A percentile compares a stretch with the other conserved stretches of the same genome.
Evolutionary conservation across 2,888 invertebrate species (phyloP).

Genomic region (Atherix ibis): DNA sequence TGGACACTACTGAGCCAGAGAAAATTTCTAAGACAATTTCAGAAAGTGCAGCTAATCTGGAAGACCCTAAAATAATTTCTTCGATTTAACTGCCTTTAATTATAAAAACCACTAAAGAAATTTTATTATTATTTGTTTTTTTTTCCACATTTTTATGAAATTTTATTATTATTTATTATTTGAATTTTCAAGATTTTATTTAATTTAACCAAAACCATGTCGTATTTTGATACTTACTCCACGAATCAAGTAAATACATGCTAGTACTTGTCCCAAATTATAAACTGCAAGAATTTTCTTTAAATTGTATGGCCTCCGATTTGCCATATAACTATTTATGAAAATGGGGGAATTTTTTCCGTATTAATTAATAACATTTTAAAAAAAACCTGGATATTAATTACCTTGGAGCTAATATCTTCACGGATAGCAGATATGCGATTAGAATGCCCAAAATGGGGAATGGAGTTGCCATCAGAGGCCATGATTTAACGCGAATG

Average conservation of each 20-base stretch:
- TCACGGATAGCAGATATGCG: neutral
- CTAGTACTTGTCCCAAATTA: conserved; percentile 45
- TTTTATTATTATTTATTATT: neutral
- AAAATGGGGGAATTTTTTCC: neutral
- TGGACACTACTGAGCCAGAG: too few species aligned
- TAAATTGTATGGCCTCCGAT: conserved; percentile 42
- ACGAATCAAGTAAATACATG: conserved; percentile 39
- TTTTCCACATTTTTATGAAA: too few species aligned
- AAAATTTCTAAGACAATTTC: too few species aligned
- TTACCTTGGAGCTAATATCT: conserved; percentile 1
- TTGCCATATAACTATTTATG: conserved; percentile 37
- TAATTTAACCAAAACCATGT: conserved; percentile 1
- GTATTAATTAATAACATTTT: too few species aligned
- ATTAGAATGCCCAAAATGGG: conserved; percentile 13
- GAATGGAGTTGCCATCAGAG: conserved; percentile 13
- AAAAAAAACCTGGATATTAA: neutral
- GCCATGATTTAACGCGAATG: conserved; percentile 2
- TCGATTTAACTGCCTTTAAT: too few species aligned
- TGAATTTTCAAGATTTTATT: neutral
- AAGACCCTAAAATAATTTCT: too few species aligned
- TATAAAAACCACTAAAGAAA: too few species aligned
- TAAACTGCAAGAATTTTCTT: conserved; percentile 39
- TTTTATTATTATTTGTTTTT: too few species aligned
- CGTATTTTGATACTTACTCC: conserved; percentile 34
- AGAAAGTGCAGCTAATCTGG: too few species aligned